Evolutionary conservation across 2,113 vertebrate genomes (phyloP).

Genomic region (Trogon surrucura): DNA sequence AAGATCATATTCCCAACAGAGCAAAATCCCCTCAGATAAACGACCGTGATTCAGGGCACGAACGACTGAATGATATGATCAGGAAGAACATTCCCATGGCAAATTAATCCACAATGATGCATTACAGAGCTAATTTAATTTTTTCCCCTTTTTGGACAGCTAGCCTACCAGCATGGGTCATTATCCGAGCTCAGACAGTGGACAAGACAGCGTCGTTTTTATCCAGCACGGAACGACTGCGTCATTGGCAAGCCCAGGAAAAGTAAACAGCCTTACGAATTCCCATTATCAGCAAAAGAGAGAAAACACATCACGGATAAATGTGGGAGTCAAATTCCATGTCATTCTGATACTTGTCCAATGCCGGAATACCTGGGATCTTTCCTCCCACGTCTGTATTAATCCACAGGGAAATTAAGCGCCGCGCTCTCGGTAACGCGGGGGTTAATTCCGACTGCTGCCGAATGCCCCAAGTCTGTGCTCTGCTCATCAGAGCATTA

Average conservation of each 20-base stretch:
- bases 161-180: background rate
- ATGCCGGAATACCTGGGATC: background rate
- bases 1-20: background rate
- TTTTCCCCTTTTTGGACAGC: background rate
- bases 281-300: background rate
- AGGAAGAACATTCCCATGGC: background rate
- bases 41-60: background rate
- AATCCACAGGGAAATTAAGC: conserved; percentile 58
- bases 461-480: conserved; percentile 71
- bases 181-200: background rate
- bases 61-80: background rate
- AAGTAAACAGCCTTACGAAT: background rate
- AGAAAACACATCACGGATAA: background rate
- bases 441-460: conserved; percentile 79
- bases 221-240: background rate
- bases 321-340: background rate
- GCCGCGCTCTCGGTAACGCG: background rate
- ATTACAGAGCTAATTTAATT: background rate
- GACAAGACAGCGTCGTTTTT: background rate
- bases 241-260: background rate
- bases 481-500: conserved; percentile 83
- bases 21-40: background rate
- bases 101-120: conserved; percentile 10
- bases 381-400: background rate
- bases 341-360: background rate